Evolutionary conservation across 2,888 invertebrate species (phyloP).

Genomic region (Sialis lutaria): DNA sequence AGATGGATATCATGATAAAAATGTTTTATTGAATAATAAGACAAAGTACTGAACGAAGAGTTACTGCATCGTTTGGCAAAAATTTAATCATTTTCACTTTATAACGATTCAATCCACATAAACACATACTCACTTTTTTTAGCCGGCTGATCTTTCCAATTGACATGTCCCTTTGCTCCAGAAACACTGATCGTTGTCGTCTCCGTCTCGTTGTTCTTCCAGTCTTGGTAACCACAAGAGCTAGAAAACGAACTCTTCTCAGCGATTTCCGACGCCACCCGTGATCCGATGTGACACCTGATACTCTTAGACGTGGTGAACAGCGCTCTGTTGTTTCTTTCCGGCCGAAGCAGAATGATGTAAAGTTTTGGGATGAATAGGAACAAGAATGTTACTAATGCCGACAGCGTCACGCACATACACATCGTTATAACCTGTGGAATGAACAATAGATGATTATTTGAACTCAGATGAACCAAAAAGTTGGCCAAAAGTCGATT

Average conservation of each 20-base stretch:
- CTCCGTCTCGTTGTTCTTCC: conserved; percentile 13
- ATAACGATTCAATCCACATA: too few relatives aligned
- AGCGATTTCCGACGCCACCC: conserved; percentile 26
- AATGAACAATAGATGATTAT: not conserved
- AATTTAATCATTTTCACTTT: too few relatives aligned
- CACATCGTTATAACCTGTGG: conserved; percentile 26
- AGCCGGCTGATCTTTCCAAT: conserved; percentile 10
- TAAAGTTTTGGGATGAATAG: conserved; percentile 63
- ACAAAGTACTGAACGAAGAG: too few relatives aligned
- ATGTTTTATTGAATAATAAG: too few relatives aligned
- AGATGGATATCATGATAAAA: too few relatives aligned
- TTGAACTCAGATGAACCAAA: too few relatives aligned
- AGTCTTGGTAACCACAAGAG: conserved; percentile 2
- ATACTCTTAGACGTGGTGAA: conserved; percentile 59
- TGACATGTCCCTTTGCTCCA: conserved; percentile 11
- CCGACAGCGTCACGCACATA: conserved; percentile 55
- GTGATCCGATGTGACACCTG: conserved; percentile 45
- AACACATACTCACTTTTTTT: not conserved
- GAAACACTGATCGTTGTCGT: conserved; percentile 10
- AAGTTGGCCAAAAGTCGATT: too few relatives aligned
- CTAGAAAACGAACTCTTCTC: conserved; percentile 21
- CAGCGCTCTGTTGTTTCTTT: conserved; percentile 56
- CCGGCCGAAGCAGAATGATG: conserved; percentile 55
- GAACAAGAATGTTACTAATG: conserved; percentile 51
- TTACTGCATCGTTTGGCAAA: too few relatives aligned